A percentile compares a stretch with the other conserved stretches of the same genome.
Conservation (phyloP, 1,140 invertebrate species). For the Ridgeia piscesae region DNA sequence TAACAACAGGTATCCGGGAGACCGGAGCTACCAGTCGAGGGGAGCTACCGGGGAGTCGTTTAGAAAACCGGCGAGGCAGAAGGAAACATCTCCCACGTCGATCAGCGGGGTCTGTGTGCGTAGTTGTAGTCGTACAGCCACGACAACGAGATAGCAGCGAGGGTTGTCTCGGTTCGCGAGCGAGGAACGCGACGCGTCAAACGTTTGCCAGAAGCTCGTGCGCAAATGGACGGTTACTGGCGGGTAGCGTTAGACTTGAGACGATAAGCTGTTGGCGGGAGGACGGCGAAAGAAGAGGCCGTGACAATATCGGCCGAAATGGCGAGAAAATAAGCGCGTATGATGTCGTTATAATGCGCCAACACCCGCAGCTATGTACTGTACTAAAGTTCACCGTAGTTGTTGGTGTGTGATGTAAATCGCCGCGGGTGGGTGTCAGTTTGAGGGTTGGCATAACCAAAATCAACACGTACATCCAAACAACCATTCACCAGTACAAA, state of each 20-base stretch:
- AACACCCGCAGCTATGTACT: neutral
- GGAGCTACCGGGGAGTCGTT: neutral
- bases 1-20: neutral
- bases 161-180: neutral
- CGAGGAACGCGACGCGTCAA: neutral
- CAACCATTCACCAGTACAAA: neutral
- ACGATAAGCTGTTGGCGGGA: neutral
- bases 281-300: neutral
- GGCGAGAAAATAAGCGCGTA: neutral
- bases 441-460: no score
- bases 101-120: neutral
- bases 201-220: neutral
- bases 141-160: neutral
- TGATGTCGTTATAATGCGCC: neutral
- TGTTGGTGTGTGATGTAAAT: neutral
- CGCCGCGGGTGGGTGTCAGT: neutral
- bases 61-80: neutral
- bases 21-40: no score
- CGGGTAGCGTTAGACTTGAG: neutral
- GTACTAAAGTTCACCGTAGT: neutral
- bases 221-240: neutral
- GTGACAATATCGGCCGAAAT: neutral
- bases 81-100: neutral
- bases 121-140: neutral
- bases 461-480: no score